These are phyloP conservation scores for Mastomys coucha DNA, from an alignment of 2,113 vertebrate species.

Conservation along the genomic window DNA sequence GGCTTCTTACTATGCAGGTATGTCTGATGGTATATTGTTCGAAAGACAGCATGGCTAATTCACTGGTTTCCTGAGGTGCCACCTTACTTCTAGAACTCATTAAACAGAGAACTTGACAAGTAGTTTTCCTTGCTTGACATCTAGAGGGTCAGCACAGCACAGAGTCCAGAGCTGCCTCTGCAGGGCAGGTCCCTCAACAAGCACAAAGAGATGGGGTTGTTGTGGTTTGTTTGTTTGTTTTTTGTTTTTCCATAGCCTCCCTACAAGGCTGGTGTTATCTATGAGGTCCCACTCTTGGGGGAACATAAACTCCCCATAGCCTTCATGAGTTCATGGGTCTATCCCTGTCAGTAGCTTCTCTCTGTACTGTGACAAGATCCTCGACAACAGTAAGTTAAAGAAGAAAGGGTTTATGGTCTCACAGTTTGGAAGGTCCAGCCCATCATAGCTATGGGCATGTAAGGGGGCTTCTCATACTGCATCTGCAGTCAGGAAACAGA, in stretches of 20 bases:
- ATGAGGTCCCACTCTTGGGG: neutral
- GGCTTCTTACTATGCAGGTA: neutral
- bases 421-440: neutral
- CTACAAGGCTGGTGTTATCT: accelerated
- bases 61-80: neutral
- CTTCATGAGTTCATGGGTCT: neutral
- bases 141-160: neutral
- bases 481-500: neutral
- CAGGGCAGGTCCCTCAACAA: neutral
- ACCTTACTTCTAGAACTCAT: neutral
- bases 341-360: neutral
- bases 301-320: neutral
- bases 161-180: neutral
- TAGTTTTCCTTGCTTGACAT: neutral
- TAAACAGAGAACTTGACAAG: neutral
- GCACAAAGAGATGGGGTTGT: neutral
- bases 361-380: neutral
- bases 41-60: neutral
- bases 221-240: too few species aligned
- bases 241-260: too few species aligned
- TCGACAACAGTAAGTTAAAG: neutral
- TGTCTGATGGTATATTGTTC: neutral
- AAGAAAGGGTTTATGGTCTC: neutral
- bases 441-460: too few species aligned
- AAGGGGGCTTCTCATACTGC: neutral